Evolutionary conservation across 2,797 vertebrate species (phyloP).

Genomic region (Pseudochaenichthys georgianus): DNA sequence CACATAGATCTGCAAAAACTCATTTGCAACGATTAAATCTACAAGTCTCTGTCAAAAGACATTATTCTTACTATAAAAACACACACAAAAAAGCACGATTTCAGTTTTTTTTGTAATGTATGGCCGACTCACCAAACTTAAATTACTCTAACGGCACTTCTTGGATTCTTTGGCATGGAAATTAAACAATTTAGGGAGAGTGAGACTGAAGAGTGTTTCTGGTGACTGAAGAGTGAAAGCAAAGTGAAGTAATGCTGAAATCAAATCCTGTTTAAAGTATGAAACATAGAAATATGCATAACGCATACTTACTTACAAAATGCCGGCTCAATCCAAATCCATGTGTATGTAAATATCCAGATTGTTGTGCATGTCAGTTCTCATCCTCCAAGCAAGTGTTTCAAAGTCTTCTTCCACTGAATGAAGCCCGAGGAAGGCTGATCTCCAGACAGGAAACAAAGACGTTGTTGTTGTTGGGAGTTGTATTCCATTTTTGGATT

Average conservation of each 20-base stretch:
- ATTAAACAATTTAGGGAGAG: no score
- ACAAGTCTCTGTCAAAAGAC: no score
- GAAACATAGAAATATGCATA: not conserved
- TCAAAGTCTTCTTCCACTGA: slow-evolving; percentile 2
- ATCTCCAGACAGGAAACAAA: not conserved
- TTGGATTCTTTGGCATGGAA: not conserved
- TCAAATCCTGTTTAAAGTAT: no score
- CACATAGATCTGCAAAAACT: not conserved
- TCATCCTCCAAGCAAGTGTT: not conserved
- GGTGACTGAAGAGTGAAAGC: not conserved
- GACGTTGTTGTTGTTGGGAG: not conserved
- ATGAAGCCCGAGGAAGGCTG: not conserved
- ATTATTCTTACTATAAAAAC: not conserved
- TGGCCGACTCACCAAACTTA: not conserved
- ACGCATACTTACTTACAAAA: slow-evolving; percentile 25
- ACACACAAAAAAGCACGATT: no score
- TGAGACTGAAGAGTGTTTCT: not conserved
- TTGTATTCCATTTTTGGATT: not conserved
- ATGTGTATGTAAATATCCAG: not conserved
- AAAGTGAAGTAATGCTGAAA: not conserved
- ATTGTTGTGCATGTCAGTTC: not conserved
- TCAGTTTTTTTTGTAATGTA: not conserved
- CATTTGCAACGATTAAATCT: not conserved
- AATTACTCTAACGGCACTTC: not conserved
- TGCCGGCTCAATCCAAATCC: slow-evolving; percentile 7